Percentiles rank a stretch among this genome's conserved stretches.
Conservation (phyloP, 2,888 invertebrate genomes). For the Caenorhabditis sinica region DNA sequence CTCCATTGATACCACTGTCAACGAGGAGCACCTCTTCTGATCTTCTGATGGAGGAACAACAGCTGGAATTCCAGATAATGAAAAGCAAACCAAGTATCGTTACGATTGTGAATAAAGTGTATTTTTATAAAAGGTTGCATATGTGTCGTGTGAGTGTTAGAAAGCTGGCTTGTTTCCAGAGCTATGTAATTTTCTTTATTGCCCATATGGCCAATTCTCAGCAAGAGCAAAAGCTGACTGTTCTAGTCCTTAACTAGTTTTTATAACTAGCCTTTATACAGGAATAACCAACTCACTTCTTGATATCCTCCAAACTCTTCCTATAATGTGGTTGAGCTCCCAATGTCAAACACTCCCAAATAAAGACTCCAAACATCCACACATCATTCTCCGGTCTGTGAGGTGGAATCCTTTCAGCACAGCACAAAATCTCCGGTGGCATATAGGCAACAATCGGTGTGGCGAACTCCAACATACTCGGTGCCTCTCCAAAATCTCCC, state of each 20-base stretch:
- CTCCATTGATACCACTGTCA: slow-evolving; percentile 1
- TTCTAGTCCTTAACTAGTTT: no score
- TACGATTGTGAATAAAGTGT: background rate
- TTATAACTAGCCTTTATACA: no score
- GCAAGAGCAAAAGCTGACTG: no score
- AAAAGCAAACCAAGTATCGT: no score
- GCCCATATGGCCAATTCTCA: no score
- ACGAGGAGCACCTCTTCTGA: background rate
- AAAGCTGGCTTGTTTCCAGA: no score
- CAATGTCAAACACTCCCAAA: slow-evolving; percentile 82
- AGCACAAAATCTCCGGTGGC: slow-evolving; percentile 80
- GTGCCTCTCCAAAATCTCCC: slow-evolving; percentile 81
- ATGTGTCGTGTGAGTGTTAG: no score
- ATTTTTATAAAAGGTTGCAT: background rate
- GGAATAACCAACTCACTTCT: slow-evolving; percentile 57
- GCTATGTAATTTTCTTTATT: no score
- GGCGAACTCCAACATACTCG: slow-evolving; percentile 57
- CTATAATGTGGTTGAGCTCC: slow-evolving; percentile 82
- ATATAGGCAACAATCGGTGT: slow-evolving; percentile 81
- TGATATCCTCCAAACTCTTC: slow-evolving; percentile 79
- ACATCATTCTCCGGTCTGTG: slow-evolving; percentile 82
- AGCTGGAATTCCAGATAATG: no score
- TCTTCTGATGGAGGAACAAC: background rate
- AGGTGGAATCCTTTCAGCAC: slow-evolving; percentile 73
- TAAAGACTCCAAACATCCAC: slow-evolving; percentile 82